Percentiles rank a stretch among this genome's conserved stretches.
phyloP scores from a whole-genome alignment of 1,140 invertebrate species.

The Pseudoatta argentina region DNA sequence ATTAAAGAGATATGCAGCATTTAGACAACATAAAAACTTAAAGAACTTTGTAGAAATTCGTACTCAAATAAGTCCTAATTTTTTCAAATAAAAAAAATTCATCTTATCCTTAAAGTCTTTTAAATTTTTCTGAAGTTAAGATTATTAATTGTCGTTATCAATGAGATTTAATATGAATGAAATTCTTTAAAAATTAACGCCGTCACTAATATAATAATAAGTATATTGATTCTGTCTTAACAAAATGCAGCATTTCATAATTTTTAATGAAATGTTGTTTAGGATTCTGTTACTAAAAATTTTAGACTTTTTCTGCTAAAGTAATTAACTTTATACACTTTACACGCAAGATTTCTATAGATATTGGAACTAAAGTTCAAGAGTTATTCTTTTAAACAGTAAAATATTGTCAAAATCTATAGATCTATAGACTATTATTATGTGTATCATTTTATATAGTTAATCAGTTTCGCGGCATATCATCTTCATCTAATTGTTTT shows the following conservation, averaged over 20 bases:
- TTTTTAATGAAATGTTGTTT: not conserved
- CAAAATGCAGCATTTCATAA: not conserved
- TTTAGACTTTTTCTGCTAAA: not conserved
- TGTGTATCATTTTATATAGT: not conserved
- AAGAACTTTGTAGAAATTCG: not conserved
- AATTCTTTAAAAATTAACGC: slow-evolving; percentile 33
- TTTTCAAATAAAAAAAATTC: slow-evolving; percentile 13
- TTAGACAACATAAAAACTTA: slow-evolving; percentile 29
- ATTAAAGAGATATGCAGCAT: slow-evolving; percentile 19
- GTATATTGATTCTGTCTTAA: not conserved
- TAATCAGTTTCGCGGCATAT: not conserved
- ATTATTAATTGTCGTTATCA: slow-evolving; percentile 33
- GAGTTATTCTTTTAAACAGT: not conserved
- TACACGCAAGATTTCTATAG: not conserved
- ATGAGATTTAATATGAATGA: slow-evolving; percentile 17
- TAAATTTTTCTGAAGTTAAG: slow-evolving; percentile 12
- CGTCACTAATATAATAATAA: slow-evolving; percentile 20
- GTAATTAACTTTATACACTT: not conserved
- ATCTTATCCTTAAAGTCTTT: slow-evolving; percentile 2
- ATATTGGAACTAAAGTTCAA: slow-evolving; percentile 12
- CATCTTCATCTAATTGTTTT: slow-evolving; percentile 26
- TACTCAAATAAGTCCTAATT: not conserved
- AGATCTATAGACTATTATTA: slow-evolving; percentile 13
- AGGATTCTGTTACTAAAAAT: slow-evolving; percentile 17
- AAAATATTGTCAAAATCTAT: slow-evolving; percentile 11